Percentiles rank a stretch among this genome's conserved stretches.
Evolutionary conservation across 2,797 vertebrate species (phyloP).

Genomic region (Urocyon cinereoargenteus): DNA sequence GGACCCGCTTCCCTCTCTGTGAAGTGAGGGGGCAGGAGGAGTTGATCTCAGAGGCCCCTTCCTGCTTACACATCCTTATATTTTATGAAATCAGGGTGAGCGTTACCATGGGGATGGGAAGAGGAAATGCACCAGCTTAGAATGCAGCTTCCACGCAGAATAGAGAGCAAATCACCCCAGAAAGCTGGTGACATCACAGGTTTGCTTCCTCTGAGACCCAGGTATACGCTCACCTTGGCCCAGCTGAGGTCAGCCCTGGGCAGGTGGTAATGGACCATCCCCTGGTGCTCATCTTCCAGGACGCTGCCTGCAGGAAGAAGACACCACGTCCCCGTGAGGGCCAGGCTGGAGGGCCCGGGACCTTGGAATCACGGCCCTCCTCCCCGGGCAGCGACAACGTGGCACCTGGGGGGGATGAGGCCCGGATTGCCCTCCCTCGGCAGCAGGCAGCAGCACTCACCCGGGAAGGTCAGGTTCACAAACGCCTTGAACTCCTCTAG

Average conservation of each 20-base stretch:
- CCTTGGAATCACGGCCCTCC: accelerated
- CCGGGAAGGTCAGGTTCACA: constrained; percentile 96
- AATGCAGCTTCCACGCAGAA: background rate
- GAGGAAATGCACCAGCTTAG: background rate
- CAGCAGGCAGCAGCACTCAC: constrained; percentile 81
- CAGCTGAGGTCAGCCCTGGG: constrained; percentile 95
- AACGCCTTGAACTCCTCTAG: constrained; percentile 96
- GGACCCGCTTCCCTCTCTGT: background rate
- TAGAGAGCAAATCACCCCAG: background rate
- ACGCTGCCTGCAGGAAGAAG: constrained; percentile 90
- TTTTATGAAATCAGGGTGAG: background rate
- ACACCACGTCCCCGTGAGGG: background rate
- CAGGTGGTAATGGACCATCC: constrained; percentile 97
- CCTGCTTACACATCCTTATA: background rate
- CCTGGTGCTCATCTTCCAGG: constrained; percentile 97
- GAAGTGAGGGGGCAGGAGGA: background rate
- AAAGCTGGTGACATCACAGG: background rate
- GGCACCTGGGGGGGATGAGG: background rate
- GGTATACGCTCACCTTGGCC: constrained; percentile 91
- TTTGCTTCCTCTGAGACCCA: background rate
- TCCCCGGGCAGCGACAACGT: background rate
- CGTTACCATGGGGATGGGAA: background rate
- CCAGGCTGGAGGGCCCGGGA: background rate
- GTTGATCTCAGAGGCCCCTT: background rate
- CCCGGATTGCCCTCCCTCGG: background rate